Evolutionary conservation across 2,113 vertebrate genomes (phyloP).

Genomic region (Dolichotis patagonum): DNA sequence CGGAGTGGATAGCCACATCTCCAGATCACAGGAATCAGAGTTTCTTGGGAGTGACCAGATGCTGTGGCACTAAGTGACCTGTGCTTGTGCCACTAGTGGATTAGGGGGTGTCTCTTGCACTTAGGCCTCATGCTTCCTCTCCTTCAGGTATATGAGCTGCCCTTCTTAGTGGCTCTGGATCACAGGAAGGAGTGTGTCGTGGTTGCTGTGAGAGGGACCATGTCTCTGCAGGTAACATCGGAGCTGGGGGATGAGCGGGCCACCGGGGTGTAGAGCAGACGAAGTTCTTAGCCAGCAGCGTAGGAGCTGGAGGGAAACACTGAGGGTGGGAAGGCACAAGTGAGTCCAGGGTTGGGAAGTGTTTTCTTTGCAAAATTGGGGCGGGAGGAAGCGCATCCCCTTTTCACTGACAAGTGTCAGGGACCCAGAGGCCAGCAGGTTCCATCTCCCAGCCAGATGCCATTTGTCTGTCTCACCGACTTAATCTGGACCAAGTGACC

Average conservation of each 20-base stretch:
- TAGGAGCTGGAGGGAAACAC: too few species aligned
- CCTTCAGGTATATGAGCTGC: slow-evolving; percentile 96
- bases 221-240: slow-evolving; percentile 93
- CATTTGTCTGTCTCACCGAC: not conserved
- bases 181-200: slow-evolving; percentile 95
- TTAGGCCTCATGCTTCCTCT: not conserved
- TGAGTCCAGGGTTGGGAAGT: not conserved
- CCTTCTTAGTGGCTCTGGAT: slow-evolving; percentile 97
- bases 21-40: not conserved
- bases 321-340: not conserved
- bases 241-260: fast-evolving
- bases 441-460: fast-evolving
- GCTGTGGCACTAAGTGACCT: not conserved
- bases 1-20: not conserved
- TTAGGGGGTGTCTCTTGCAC: not conserved
- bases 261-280: fast-evolving
- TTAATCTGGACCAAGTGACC: not conserved
- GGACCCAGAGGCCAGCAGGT: too few species aligned
- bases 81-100: not conserved
- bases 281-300: not conserved
- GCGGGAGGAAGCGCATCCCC: not conserved
- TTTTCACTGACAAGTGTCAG: not conserved
- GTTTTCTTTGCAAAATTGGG: not conserved
- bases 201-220: slow-evolving; percentile 96
- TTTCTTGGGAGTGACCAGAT: not conserved